Evolutionary conservation across 1,140 invertebrate genomes (phyloP), one percentile per base, ranked within the genome.

Genomic region (Arion vulgaris): DNA sequence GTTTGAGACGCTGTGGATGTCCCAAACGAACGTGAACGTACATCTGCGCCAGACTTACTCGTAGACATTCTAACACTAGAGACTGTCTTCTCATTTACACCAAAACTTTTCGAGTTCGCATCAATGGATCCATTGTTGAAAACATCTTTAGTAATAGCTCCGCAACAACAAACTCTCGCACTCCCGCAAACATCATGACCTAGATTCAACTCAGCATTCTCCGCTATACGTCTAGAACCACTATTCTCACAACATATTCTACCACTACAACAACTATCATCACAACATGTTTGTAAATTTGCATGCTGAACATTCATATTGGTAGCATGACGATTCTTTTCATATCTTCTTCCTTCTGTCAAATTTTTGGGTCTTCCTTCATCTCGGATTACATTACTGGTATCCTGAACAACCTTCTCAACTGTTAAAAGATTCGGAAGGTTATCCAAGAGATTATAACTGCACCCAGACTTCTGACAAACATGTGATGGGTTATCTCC

Each of bases 391-490:
- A 9, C 34, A 57, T 9, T n/a, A 26, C 11, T n/a, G 2, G 34
- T 15, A 15, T 77, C 75, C 51, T 39, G 53, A 28, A 26, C 53
- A 32, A 77, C 75, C 34, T 77, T 77, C 75, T 77, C 75, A 9
- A 77, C 75, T 34, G 49, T 53, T 32, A 77, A 57, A 28, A 77
- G n/a, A 77, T 77, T 62, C 13, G 75, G 75, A 4, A 77, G 28
- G 49, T 57, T 77, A 36, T 51, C 51, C 32, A 77, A 26, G 7
- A 77, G 36, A 49, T 77, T 77, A n/a, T 77, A 57, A 36, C 75
- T 77, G 26, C 41, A 77, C 0, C 38, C 51, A 5, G 75, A 53
- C 28, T 13, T 34, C n/a, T 77, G 75, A 9, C 32, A 9, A 53
- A 26, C 49, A 9, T 57, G 53, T 57, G 53, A 5, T 57, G 53